phyloP scores from a whole-genome alignment of 2,888 invertebrate genomes.

The Hyles lineata region DNA sequence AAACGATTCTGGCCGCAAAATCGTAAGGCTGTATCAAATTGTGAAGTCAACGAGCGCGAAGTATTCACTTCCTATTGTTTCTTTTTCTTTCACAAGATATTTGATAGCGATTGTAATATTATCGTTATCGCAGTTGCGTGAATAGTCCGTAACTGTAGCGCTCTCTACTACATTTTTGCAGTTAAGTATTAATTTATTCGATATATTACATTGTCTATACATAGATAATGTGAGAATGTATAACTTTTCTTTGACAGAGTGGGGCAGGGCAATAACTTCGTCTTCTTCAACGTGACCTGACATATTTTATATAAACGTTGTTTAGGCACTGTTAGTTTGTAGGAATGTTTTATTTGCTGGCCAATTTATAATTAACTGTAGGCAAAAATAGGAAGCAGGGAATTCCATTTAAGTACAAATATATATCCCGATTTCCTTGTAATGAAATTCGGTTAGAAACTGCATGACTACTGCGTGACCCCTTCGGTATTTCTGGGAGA shows the following conservation, averaged over 20 bases:
- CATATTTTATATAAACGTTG: too few relatives aligned
- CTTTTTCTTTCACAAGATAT: conserved; percentile 24
- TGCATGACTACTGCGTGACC: background rate
- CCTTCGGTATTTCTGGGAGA: conserved; percentile 3
- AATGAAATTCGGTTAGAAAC: background rate
- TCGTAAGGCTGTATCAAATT: conserved; percentile 15
- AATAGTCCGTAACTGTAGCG: conserved; percentile 1
- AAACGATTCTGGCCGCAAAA: conserved; percentile 5
- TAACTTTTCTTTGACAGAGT: background rate
- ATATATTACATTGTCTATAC: background rate
- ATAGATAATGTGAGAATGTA: background rate
- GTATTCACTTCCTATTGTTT: conserved; percentile 41
- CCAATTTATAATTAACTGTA: too few relatives aligned
- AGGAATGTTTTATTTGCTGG: too few relatives aligned
- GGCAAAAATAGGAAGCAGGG: too few relatives aligned
- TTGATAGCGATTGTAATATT: background rate
- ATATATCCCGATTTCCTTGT: background rate
- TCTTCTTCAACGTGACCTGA: too few relatives aligned
- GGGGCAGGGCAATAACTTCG: too few relatives aligned
- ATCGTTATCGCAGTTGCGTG: conserved; percentile 24
- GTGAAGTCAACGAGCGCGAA: conserved; percentile 32
- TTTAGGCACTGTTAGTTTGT: too few relatives aligned
- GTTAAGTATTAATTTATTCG: background rate
- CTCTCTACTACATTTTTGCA: background rate
- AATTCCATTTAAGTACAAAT: background rate